Conservation (phyloP, 2,797 vertebrate species). For the Coregonus suidteri region DNA sequence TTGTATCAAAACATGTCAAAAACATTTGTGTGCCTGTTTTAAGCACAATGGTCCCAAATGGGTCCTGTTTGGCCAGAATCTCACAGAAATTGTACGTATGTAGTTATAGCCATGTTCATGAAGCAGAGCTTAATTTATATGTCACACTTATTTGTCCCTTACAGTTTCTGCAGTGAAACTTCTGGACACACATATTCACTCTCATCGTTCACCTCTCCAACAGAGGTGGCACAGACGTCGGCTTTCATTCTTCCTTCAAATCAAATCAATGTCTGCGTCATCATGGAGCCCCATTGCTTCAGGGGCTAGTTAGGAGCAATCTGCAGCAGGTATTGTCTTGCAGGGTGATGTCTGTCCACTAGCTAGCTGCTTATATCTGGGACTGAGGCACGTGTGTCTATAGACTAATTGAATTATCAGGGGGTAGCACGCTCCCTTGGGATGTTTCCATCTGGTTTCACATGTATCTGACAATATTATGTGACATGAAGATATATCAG, state of each 20-base stretch:
- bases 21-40: background rate
- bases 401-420: conserved; percentile 75
- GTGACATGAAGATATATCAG: conserved; percentile 57
- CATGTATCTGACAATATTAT: conserved; percentile 65
- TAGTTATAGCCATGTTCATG: background rate
- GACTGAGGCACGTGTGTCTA: conserved; percentile 38
- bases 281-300: conserved; percentile 70
- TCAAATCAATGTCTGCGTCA: conserved; percentile 82
- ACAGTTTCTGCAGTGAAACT: conserved; percentile 69
- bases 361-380: conserved; percentile 54
- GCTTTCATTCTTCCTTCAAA: conserved; percentile 77
- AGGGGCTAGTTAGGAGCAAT: conserved; percentile 61
- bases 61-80: too few relatives aligned
- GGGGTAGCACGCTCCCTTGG: conserved; percentile 56
- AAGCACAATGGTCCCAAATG: too few relatives aligned
- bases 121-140: conserved; percentile 45
- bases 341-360: conserved; percentile 44
- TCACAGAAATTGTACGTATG: background rate
- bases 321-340: conserved; percentile 59
- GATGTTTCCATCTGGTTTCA: conserved; percentile 77
- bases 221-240: conserved; percentile 65
- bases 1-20: background rate
- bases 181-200: conserved; percentile 71
- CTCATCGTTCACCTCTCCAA: conserved; percentile 67
- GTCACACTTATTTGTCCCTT: conserved; percentile 57